Conservation (phyloP, 2,797 vertebrate species). For the Mycteria americana region DNA sequence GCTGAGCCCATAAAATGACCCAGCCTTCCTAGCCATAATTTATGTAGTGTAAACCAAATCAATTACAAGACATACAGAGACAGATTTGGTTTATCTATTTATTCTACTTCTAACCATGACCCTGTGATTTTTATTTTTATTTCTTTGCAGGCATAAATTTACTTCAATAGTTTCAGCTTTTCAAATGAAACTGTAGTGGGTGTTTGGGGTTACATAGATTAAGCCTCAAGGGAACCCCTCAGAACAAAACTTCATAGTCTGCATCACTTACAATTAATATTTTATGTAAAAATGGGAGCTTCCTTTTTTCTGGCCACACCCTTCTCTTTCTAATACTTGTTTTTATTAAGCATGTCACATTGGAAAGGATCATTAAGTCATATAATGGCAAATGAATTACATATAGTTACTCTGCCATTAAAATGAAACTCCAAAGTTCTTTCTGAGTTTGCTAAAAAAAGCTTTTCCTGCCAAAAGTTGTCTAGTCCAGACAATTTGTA, state of each 20-base stretch:
- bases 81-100: background rate
- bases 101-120: background rate
- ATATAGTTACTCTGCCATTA: background rate
- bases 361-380: background rate
- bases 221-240: background rate
- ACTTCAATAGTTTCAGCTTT: background rate
- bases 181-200: background rate
- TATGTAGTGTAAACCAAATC: background rate
- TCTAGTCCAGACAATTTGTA: background rate
- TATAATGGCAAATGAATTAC: background rate
- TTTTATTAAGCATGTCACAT: background rate
- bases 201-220: background rate
- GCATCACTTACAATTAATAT: background rate
- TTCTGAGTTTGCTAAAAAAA: background rate
- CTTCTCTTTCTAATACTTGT: background rate
- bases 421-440: background rate
- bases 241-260: background rate
- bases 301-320: background rate
- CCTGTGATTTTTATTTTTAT: background rate
- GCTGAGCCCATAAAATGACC: background rate
- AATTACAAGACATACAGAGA: background rate
- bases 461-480: background rate
- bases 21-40: background rate
- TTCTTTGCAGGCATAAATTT: background rate
- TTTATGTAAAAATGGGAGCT: background rate